Evolutionary conservation across 2,113 vertebrate species (phyloP), one percentile per base, ranked within the genome.

Genomic region (Promerops cafer): DNA sequence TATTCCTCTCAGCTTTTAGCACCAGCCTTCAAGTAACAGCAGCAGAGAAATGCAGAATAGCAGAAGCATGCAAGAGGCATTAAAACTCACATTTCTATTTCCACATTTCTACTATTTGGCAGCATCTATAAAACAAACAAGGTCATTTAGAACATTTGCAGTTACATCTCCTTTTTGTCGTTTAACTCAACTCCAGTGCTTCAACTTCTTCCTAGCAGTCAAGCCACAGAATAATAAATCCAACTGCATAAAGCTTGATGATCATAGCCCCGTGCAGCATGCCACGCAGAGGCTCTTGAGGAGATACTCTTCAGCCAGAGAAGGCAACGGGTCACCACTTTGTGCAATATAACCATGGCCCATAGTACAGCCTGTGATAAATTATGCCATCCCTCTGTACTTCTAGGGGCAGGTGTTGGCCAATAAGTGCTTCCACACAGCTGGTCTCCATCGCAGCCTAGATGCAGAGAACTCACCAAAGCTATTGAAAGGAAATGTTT

Each of bases 181-280:
- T 57, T 65, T 39, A 61, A 65, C 64, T 87, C 45, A 60, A 50
- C 26, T 63, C 4, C 45, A 61, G 19, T 26, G 7, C n/a, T 87
- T 77, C 24, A 16, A 4, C 28, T 17, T 89, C 59, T 61, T 28
- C 17, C 17, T 39, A 70, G 31, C 40, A 65, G 26, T n/a, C 54
- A 74, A 87, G 50, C 42, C 40, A 74, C 9, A 35, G 45, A 87
- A 63, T 30, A 91, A 63, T 45, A 88, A 71, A 45, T 49, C 35
- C 30, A 71, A 8, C 22, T 20, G 28, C 31, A 61, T 4, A 69
- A 13, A 84, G 23, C 18, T 49, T 15, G 52, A 69, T 40, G 66
- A 35, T 26, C 2, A 0, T 4, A 63, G 33, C 22, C 31, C 39
- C 0, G 0, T 0, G 4, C 3, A 0, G 22, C 3, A 8, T 20